These are phyloP conservation scores for Mastigias papua DNA, from an alignment of 30 jellyfish, hydroid and myxozoan genomes.

Conservation along the genomic window DNA sequence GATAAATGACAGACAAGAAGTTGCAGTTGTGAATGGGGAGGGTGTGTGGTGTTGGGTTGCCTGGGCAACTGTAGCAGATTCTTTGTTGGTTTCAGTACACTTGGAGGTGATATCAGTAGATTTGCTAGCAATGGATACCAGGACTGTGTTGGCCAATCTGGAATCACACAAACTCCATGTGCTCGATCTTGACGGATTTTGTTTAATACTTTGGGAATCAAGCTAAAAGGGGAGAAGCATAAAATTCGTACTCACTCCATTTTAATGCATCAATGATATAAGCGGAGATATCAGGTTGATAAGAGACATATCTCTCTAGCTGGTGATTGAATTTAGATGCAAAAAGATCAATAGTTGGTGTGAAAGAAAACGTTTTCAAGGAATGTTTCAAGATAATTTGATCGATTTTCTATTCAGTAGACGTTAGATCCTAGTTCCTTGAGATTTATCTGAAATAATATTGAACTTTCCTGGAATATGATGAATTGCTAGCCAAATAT, in stretches of 20 bases:
- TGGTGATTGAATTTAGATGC: conserved; percentile 22
- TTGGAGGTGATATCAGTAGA: not conserved
- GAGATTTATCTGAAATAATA: conserved; percentile 35
- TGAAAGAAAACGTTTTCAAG: not conserved
- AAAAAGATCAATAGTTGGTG: conserved; percentile 58
- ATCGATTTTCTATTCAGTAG: conserved; percentile 38
- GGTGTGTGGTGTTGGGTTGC: conserved; percentile 1
- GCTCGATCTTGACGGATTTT: conserved; percentile 4
- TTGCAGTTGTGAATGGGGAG: not conserved
- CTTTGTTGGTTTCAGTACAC: not conserved
- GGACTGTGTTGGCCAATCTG: conserved; percentile 32
- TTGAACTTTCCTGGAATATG: conserved; percentile 59
- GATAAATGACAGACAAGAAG: not conserved
- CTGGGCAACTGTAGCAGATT: not conserved
- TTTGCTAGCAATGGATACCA: conserved; percentile 8
- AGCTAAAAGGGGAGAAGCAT: conserved; percentile 68
- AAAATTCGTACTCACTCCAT: conserved; percentile 41
- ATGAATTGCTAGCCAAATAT: conserved; percentile 40
- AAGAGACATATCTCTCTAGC: conserved; percentile 19
- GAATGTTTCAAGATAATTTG: conserved; percentile 1
- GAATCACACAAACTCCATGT: conserved; percentile 1
- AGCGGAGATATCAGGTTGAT: conserved; percentile 60
- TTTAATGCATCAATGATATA: conserved; percentile 45
- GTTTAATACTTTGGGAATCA: not conserved
- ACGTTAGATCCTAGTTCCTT: not conserved